Conservation (phyloP, 1,140 invertebrate genomes). For the Microplitis mediator region DNA sequence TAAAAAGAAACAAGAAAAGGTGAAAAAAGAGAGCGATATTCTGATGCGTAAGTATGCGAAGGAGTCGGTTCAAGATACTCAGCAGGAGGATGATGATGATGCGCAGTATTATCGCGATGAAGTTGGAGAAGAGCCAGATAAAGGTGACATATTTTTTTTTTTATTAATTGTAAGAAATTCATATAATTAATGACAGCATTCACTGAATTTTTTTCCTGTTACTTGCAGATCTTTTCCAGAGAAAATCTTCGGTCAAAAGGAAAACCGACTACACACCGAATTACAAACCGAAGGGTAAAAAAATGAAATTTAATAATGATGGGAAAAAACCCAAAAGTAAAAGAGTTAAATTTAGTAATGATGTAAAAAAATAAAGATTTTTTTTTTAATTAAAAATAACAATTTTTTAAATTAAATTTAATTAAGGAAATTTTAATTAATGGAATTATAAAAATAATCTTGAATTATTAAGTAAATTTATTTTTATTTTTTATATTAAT, state of each 20-base stretch:
- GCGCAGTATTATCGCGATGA: slow-evolving; percentile 83
- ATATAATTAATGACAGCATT: neutral
- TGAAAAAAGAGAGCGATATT: slow-evolving; percentile 62
- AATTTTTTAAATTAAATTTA: neutral
- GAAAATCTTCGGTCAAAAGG: neutral
- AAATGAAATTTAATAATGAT: neutral
- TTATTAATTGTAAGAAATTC: neutral
- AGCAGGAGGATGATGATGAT: slow-evolving; percentile 72
- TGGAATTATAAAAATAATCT: neutral
- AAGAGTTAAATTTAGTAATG: slow-evolving; percentile 4
- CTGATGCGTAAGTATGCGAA: slow-evolving; percentile 61
- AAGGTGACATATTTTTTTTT: slow-evolving; percentile 61
- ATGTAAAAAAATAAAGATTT: neutral
- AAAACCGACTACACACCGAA: neutral
- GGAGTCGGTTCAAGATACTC: slow-evolving; percentile 62
- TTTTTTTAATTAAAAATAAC: too few species aligned
- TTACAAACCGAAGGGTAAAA: neutral
- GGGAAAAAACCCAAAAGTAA: neutral
- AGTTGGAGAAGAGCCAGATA: slow-evolving; percentile 85
- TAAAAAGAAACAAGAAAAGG: slow-evolving; percentile 72
- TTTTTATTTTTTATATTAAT: too few species aligned
- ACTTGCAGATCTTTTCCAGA: neutral
- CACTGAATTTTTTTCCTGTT: neutral
- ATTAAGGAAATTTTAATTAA: neutral
- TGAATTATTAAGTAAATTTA: too few species aligned